These are phyloP conservation scores for Loriculus beryllinus DNA, from an alignment of 2,797 vertebrate species.

Conservation along the genomic window DNA sequence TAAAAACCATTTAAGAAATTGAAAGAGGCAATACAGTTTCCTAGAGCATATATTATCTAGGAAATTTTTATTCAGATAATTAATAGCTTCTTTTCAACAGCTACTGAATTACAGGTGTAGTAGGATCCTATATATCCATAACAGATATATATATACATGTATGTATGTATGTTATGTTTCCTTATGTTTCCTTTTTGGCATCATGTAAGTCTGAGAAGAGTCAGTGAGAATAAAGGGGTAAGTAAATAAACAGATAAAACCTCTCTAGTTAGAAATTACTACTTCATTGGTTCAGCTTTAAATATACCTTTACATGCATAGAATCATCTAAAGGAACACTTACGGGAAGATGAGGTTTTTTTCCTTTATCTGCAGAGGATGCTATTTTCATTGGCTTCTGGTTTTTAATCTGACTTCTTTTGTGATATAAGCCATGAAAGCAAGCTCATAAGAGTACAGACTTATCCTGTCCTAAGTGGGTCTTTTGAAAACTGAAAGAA, in stretches of 20 bases:
- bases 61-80: fast-evolving
- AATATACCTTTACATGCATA: neutral
- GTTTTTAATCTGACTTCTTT: neutral
- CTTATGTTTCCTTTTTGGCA: neutral
- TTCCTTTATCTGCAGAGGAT: neutral
- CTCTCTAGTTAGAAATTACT: neutral
- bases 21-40: neutral
- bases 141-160: neutral
- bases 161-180: too few species aligned
- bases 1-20: neutral
- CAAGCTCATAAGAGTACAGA: neutral
- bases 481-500: neutral
- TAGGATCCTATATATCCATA: neutral
- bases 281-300: neutral
- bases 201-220: neutral
- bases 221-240: neutral
- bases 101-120: neutral
- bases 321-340: neutral
- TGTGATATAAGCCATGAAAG: neutral
- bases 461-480: neutral
- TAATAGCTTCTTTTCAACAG: neutral
- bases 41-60: neutral
- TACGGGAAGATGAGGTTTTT: neutral
- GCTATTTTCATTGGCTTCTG: neutral
- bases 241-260: neutral